phyloP scores from a whole-genome alignment of 2,797 vertebrate genomes.

The Parauchenoglanis punctatus region DNA sequence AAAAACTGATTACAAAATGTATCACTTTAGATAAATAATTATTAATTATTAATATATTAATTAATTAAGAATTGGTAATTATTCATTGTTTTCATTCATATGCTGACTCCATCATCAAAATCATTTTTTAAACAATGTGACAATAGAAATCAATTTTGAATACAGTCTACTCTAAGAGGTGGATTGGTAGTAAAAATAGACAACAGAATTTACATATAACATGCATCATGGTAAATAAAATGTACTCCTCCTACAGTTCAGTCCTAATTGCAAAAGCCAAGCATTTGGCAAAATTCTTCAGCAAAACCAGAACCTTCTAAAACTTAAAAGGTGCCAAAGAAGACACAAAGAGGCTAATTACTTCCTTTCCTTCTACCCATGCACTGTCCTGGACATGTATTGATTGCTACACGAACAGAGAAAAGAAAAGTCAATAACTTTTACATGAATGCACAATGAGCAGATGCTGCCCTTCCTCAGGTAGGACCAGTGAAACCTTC shows the following conservation, averaged over 20 bases:
- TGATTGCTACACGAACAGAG: constrained; percentile 66
- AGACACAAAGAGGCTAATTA: constrained; percentile 60
- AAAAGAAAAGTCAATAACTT: constrained; percentile 74
- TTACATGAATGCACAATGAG: constrained; percentile 77
- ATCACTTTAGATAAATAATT: neutral
- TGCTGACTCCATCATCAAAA: neutral
- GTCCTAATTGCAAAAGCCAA: neutral
- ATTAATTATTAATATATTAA: too few species aligned
- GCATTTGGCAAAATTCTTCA: neutral
- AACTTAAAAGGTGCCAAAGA: constrained; percentile 39
- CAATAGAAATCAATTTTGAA: neutral
- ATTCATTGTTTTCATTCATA: neutral
- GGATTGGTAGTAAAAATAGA: neutral
- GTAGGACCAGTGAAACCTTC: constrained; percentile 44
- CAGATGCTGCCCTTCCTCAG: constrained; percentile 63
- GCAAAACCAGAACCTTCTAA: neutral
- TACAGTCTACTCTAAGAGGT: neutral
- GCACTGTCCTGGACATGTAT: constrained; percentile 69
- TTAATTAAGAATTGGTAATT: neutral
- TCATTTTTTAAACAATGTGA: neutral
- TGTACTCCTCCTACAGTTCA: neutral
- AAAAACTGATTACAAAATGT: neutral
- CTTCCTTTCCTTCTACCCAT: constrained; percentile 68
- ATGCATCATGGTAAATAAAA: neutral
- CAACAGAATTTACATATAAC: neutral